Percentiles rank a stretch among this genome's conserved stretches.
phyloP scores from a whole-genome alignment of 2,888 invertebrate species.

The Parapristionchus giblindavisi region DNA sequence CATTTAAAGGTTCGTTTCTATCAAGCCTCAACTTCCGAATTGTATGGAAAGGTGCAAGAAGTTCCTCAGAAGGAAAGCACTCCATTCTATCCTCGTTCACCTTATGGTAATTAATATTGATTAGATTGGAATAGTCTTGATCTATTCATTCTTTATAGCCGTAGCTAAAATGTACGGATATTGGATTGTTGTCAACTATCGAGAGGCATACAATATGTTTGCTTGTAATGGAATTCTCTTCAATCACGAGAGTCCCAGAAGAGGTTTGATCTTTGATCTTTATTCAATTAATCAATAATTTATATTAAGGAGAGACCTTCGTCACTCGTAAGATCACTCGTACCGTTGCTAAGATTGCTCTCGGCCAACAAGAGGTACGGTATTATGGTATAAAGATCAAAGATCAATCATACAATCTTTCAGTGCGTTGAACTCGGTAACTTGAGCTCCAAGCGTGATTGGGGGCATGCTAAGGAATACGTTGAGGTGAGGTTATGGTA shows the following conservation, averaged over 20 bases:
- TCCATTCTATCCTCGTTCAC: constrained; percentile 93
- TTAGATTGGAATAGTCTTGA: neutral
- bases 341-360: constrained; percentile 92
- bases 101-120: constrained; percentile 81
- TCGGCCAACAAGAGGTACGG: constrained; percentile 82
- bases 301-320: constrained; percentile 92
- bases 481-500: constrained; percentile 72
- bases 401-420: neutral
- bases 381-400: neutral
- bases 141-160: constrained; percentile 78
- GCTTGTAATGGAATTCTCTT: constrained; percentile 95
- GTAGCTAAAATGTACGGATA: constrained; percentile 94
- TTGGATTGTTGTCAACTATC: constrained; percentile 94
- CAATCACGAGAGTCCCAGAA: constrained; percentile 92
- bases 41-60: constrained; percentile 91
- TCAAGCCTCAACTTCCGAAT: constrained; percentile 93
- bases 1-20: constrained; percentile 77
- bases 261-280: constrained; percentile 73
- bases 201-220: constrained; percentile 93
- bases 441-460: constrained; percentile 92
- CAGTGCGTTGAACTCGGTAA: constrained; percentile 82
- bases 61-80: constrained; percentile 92
- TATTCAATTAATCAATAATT: too few relatives aligned
- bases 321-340: constrained; percentile 97
- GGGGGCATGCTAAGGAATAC: constrained; percentile 79